Base-by-base conservation (phyloP, 2,888 invertebrate species). In the Lasius platythorax region DNA sequence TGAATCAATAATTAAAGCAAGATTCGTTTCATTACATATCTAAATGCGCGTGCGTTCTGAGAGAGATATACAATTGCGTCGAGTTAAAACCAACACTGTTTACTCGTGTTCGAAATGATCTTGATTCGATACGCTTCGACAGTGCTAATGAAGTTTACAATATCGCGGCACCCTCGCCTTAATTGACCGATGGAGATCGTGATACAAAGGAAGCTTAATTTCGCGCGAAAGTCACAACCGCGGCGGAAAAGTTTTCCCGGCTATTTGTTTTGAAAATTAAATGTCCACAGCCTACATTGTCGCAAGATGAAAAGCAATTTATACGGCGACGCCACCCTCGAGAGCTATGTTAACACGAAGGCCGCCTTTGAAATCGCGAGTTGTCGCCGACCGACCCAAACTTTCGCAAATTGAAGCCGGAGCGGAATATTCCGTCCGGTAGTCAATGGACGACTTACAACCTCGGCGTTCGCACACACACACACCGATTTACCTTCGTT, bases 391-490 rank as follows among this genome's bases (percentile, higher is more conserved):
- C 56, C 72, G 72, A 46, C 81, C 83, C 78, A 83, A 87, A 88
- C 87, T 90, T 87, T 84, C 85, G 90, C 75, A 90, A 88, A 88
- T 88, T 88, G 84, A 85, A 85, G 68, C 78, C 82, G 67, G 81
- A 85, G 72, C 79, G 83, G 87, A 87, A 88, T 89, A 89, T 90
- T 87, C 89, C 83, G 63, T 73, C 85, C 81, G 84, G 68, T 70
- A 70, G 79, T 83, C 76, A 83, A 85, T 85, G 73, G 78, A 63
- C 56, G 74, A 73, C 83, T 78, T 85, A 85, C 53, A 75, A 66
- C 43, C 37, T 4, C 37, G 37, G 76, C 43, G 68, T 50, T 43
- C 46, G 46, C 3, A 15, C 50, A 37, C 63, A 73, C 56, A 79
- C 23, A 23, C 23, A 23, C 23, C 23, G 82, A 67, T 66, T 46